These are phyloP conservation scores for Saccostrea cuccullata DNA, from an alignment of 1,140 invertebrate species.

Conservation along the genomic window DNA sequence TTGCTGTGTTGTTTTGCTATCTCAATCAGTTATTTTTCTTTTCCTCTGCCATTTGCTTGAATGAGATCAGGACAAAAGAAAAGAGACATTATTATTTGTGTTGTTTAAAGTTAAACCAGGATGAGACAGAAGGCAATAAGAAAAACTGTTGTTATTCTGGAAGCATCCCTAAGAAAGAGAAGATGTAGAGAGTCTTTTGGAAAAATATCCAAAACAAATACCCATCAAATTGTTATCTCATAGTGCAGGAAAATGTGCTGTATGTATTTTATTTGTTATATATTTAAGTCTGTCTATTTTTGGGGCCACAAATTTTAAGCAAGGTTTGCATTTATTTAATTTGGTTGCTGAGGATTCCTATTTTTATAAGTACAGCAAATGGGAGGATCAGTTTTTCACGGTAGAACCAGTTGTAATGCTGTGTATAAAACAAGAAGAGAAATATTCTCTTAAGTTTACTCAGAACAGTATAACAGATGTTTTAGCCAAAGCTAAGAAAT, in stretches of 20 bases:
- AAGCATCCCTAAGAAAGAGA: constrained; percentile 2
- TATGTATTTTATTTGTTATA: constrained; percentile 34
- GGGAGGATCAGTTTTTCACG: neutral
- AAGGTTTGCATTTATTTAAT: constrained; percentile 3
- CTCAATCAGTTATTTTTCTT: constrained; percentile 60
- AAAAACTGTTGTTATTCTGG: constrained; percentile 49
- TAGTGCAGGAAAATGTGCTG: constrained; percentile 40
- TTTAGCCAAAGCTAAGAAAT: constrained; percentile 20
- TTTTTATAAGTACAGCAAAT: constrained; percentile 26
- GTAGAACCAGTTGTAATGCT: neutral
- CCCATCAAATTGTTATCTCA: constrained; percentile 45
- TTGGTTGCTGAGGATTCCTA: constrained; percentile 34
- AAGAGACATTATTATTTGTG: constrained; percentile 54
- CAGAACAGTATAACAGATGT: constrained; percentile 30
- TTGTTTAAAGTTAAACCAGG: constrained; percentile 45
- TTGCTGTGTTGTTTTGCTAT: constrained; percentile 64
- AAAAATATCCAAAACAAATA: constrained; percentile 49
- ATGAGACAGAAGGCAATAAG: neutral
- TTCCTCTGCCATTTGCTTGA: constrained; percentile 53
- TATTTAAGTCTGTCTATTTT: constrained; percentile 47
- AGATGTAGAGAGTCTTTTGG: constrained; percentile 56
- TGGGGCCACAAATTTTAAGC: constrained; percentile 45
- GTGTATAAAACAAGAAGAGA: neutral
- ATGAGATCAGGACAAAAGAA: constrained; percentile 48
- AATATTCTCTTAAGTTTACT: neutral